Evolutionary conservation across 53 echinoderm and acorn worm species (phyloP), one percentile per base, ranked within the genome.

Genomic region (Echinometra lucunter): DNA sequence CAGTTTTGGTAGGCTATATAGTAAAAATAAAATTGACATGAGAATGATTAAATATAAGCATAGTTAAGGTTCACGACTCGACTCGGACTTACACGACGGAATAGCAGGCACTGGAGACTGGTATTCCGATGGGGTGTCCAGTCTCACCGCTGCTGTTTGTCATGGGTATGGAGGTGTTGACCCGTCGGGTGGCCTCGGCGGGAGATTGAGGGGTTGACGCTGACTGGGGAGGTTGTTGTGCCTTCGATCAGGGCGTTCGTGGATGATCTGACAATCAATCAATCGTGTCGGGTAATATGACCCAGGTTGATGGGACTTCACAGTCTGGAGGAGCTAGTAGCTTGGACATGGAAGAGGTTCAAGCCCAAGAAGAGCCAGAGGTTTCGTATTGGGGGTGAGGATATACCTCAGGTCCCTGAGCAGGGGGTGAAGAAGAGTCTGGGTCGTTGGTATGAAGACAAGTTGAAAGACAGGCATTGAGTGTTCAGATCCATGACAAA

Each of bases 81-180:
- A n/a, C n/a, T n/a, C n/a, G n/a, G n/a, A n/a, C n/a, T n/a, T n/a
- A n/a, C n/a, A n/a, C n/a, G n/a, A n/a, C n/a, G n/a, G n/a, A n/a
- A n/a, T n/a, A n/a, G n/a, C n/a, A n/a, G n/a, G n/a, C n/a, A 60
- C 74, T 95, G 25, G 91, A 91, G 82, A 55, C 91, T 95, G 95
- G 95, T 16, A 95, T 91, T 35, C 95, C 95, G 60, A 95, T 95
- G 95, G 91, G 95, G 23, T 95, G 91, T 40, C 89, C 95, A 91
- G 89, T 93, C 66, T 95, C 95, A 32, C 87, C 93, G 78, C 93
- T 95, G 63, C 47, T 95, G 88, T 95, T 95, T 95, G 92, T 93
- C 28, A 88, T 95, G 35, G 95, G 49, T 28, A 95, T 92, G 93
- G 95, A 95, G 87, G 93, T 95, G 66, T 57, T 88, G 69, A 95